Base-by-base conservation (phyloP, 23 tunicate species). In the Oikopleura dioica region DNA sequence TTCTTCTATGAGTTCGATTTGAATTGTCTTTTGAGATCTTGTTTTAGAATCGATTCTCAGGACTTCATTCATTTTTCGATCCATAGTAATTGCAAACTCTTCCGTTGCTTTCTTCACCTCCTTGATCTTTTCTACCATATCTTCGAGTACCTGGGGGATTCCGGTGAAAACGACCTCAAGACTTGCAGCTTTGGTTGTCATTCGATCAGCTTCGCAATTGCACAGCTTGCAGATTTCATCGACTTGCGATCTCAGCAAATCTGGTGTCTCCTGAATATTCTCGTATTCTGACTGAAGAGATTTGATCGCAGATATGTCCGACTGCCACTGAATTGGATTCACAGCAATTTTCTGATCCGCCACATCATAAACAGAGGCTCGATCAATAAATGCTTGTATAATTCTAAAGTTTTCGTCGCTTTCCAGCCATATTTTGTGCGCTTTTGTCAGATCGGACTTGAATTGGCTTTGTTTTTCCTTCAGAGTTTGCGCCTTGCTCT, bases 261-360 rank as follows among this genome's bases (percentile, higher is more conserved):
- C 72, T 28, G 72, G 72, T 16, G 26, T 23, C 26, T 28, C 32
- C 29, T 12, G 30, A 12, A 63, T 2, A 5, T 23, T 23, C 16
- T 63, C 72, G 4, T 63, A 12, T 28, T 63, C 72, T 5, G 29
- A 23, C 72, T 12, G 33, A 5, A 63, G 33, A 23, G 72, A 2
- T 63, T 63, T 63, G 26, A 63, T 63, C 4, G 72, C 2, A 2
- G 33, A 23, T 5, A 5, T 21, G 16, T 63, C 72, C 72, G 72
- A 63, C 33, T 63, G 16, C 72, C 72, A 63, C 26, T 63, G 16
- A 4, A 63, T 63, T 63, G 72, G 72, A 63, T 63, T 31, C 16
- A 63, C 26, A 23, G 72, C 4, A 63, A 63, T 63, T 63, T 63
- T 63, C 33, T 21, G 4, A 28, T 63, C 33, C 33, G 72, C 30